These are phyloP conservation scores for Crocallis elinguaria DNA, from an alignment of 2,888 invertebrate species.

Conservation along the genomic window DNA sequence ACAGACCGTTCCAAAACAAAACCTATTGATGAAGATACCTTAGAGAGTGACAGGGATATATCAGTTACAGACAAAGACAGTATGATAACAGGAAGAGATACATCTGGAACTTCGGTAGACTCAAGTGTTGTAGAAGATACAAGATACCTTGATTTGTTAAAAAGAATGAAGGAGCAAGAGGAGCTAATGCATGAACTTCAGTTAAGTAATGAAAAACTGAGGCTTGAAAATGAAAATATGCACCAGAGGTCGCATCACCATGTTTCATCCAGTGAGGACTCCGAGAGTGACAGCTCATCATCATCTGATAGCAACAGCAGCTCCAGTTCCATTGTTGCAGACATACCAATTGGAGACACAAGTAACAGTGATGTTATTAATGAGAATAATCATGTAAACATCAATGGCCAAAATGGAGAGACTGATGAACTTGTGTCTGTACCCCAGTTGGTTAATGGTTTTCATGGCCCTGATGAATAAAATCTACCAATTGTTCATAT, in stretches of 20 bases:
- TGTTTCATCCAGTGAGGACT: constrained; percentile 81
- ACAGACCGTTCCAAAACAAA: constrained; percentile 70
- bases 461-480: constrained; percentile 60
- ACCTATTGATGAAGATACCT: constrained; percentile 59
- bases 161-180: constrained; percentile 82
- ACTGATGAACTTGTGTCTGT: constrained; percentile 48
- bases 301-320: constrained; percentile 79
- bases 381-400: constrained; percentile 34
- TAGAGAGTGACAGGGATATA: constrained; percentile 49
- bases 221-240: constrained; percentile 86
- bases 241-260: constrained; percentile 70
- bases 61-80: constrained; percentile 61
- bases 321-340: constrained; percentile 56
- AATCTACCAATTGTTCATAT: neutral
- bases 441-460: constrained; percentile 70
- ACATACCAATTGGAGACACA: constrained; percentile 40
- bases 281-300: constrained; percentile 86
- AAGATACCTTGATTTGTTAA: constrained; percentile 62
- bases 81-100: constrained; percentile 69
- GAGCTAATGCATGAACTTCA: constrained; percentile 86
- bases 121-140: constrained; percentile 65
- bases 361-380: constrained; percentile 42
- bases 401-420: constrained; percentile 56
- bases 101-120: constrained; percentile 65
- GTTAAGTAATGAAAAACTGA: constrained; percentile 86